Evolutionary conservation across 1,140 invertebrate genomes (phyloP), one percentile per base, ranked within the genome.

Genomic region (Sinella curviseta): DNA sequence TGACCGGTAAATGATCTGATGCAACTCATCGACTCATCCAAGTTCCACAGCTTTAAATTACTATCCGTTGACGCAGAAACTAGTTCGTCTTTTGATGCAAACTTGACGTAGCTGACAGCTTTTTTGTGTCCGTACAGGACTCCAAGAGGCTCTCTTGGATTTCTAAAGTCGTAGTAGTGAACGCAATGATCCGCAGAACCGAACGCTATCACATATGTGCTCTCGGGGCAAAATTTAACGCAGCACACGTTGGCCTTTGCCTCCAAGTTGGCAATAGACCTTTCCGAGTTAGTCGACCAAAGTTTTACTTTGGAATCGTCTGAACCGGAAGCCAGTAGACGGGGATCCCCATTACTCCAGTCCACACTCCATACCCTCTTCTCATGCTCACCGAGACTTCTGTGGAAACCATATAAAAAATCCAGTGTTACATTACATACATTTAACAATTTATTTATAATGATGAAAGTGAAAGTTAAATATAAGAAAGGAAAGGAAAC

Each of bases 361-460:
- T 98, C 96, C 14, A 99, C 96, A 82, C 94, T 96, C 97, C 97
- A 99, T 86, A 95, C 97, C 75, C 96, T 88, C 86, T 97, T 98
- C 86, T 98, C 96, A 87, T 98, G 97, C 87, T 98, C 96, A 86
- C 96, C 91, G 85, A 93, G 93, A 33, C 90, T 90, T 82, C 92
- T 83, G n/a, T n/a, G 24, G 57, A 33, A 78, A 65, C 8, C 30
- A 77, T 14, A 14, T 76, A 54, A 76, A 30, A 74, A 74, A 20
- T 28, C n/a, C 24, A 35, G 20, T 34, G 65, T n/a, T 24, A 17
- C n/a, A 16, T 54, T 26, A 78, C 12, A 35, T 80, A 35, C 57
- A 31, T 39, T n/a, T n/a, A n/a, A n/a, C n/a, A n/a, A n/a, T n/a
- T 77, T 78, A 17, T 12, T 77, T n/a, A 78, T 24, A 78, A 77